Conservation (phyloP, 2,797 vertebrate species). For the Cottoperca gobio region DNA sequence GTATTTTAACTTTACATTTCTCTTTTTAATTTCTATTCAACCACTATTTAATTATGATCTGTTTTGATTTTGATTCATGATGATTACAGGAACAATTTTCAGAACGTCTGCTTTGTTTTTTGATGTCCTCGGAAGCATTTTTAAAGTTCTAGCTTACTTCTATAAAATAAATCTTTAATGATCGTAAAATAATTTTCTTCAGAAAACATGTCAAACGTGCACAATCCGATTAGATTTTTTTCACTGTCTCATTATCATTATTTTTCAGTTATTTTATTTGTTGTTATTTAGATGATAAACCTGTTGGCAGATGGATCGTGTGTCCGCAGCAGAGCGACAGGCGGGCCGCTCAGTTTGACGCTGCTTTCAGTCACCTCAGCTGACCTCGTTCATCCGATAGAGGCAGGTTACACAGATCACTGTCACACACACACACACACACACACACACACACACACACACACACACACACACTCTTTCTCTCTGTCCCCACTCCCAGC, state of each 20-base stretch:
- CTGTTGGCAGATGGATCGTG: not conserved
- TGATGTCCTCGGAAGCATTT: too few species aligned
- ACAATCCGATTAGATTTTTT: not conserved
- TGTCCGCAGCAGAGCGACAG: not conserved
- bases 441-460: slow-evolving; percentile 15
- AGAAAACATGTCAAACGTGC: not conserved
- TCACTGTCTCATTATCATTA: not conserved
- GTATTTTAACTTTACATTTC: not conserved
- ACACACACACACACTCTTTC: not conserved
- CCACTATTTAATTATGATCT: not conserved
- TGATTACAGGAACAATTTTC: too few species aligned
- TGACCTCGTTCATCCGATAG: slow-evolving; percentile 33
- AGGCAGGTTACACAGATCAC: slow-evolving; percentile 25
- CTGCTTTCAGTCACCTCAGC: slow-evolving; percentile 44
- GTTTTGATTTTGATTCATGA: too few species aligned
- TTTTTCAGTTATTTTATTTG: not conserved
- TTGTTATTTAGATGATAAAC: not conserved
- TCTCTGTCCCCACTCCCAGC: not conserved
- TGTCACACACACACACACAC: slow-evolving; percentile 1
- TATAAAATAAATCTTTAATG: too few species aligned
- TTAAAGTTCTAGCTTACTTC: too few species aligned
- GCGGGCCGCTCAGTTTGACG: not conserved
- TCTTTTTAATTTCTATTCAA: not conserved
- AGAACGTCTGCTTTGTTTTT: not conserved
- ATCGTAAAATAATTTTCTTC: not conserved